Conservation (phyloP, 2,113 vertebrate species). For the Dolichotis patagonum region DNA sequence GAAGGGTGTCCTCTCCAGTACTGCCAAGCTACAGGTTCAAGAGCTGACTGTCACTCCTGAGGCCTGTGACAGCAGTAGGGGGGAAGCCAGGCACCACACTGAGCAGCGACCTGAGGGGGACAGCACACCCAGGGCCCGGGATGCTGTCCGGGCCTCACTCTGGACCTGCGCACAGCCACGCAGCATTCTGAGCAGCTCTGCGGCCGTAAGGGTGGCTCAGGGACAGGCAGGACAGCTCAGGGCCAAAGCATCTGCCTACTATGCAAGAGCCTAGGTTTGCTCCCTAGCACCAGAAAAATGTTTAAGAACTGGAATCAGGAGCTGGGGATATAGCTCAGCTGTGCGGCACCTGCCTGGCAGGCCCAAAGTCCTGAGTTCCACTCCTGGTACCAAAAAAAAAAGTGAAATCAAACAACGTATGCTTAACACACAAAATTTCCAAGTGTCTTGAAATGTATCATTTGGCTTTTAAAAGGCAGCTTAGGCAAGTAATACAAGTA, state of each 20-base stretch:
- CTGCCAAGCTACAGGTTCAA: not conserved
- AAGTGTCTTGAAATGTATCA: slow-evolving; percentile 2
- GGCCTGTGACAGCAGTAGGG: not conserved
- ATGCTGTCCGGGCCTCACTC: not conserved
- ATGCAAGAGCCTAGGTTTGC: not conserved
- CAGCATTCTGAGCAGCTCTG: not conserved
- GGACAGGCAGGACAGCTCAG: not conserved
- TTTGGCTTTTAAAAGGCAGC: not conserved
- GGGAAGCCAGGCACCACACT: not conserved
- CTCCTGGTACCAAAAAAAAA: too few species aligned
- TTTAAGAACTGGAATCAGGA: not conserved
- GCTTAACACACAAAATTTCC: not conserved
- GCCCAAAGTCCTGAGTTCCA: too few species aligned
- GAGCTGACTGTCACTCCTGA: not conserved
- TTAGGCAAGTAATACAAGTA: not conserved
- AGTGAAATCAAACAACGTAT: slow-evolving; percentile 23
- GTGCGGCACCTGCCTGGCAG: too few species aligned
- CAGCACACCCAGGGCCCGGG: not conserved
- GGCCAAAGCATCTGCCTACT: not conserved
- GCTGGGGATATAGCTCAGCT: too few species aligned
- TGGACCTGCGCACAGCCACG: not conserved
- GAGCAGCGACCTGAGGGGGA: not conserved
- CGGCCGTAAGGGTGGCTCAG: not conserved
- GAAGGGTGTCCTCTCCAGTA: not conserved
- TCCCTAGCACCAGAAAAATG: not conserved